A percentile compares a stretch with the other conserved stretches of the same genome.
Conservation (phyloP, 2,113 vertebrate genomes). For the Microcebus murinus region DNA sequence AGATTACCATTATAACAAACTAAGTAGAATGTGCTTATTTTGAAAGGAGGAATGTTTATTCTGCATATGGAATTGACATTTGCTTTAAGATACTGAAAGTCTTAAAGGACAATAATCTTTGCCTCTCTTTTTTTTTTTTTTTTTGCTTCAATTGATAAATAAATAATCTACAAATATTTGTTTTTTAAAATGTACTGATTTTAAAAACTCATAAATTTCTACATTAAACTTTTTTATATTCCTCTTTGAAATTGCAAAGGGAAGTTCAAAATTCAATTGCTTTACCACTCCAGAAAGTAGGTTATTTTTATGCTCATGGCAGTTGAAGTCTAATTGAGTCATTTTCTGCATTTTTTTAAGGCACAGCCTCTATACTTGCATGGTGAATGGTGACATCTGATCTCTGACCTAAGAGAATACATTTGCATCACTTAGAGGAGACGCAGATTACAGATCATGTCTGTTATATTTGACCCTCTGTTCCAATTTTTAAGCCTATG, state of each 20-base stretch:
- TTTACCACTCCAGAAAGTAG: background rate
- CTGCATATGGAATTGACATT: conserved; percentile 45
- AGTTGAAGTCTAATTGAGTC: background rate
- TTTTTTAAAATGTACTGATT: conserved; percentile 15
- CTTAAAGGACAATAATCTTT: conserved; percentile 44
- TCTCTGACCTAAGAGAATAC: background rate
- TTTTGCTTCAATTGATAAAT: background rate
- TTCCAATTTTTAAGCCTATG: background rate
- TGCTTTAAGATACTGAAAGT: conserved; percentile 10
- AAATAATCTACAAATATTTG: conserved; percentile 48
- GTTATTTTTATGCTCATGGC: background rate
- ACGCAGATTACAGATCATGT: background rate
- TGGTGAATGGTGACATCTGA: background rate
- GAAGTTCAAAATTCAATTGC: background rate
- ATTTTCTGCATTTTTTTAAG: background rate
- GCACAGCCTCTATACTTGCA: background rate
- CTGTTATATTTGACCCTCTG: background rate
- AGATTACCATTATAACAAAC: background rate
- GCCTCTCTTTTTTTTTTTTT: background rate
- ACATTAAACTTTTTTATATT: conserved; percentile 20
- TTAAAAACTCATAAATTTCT: background rate
- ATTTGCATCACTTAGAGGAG: background rate
- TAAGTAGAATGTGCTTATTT: conserved; percentile 31
- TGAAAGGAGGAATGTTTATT: background rate
- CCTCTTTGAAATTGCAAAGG: background rate